Conservation (phyloP, 2,888 invertebrate species). For the Phengaris arion region DNA sequence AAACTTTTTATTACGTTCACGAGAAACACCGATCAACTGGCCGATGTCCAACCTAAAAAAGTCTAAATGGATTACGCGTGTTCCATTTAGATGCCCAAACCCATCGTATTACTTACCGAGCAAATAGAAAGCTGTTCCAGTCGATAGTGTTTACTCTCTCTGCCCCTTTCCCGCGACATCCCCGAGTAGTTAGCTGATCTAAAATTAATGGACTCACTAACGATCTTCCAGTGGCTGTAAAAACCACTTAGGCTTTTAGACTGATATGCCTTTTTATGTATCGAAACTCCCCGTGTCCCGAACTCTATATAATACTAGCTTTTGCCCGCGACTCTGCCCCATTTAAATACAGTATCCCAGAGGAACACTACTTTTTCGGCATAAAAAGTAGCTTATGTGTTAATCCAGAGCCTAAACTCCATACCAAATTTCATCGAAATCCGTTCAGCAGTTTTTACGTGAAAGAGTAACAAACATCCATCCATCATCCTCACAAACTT, state of each 20-base stretch:
- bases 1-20: conserved; percentile 2
- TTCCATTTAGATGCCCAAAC: conserved; percentile 33
- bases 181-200: conserved; percentile 36
- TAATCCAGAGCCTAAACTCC: too few relatives aligned
- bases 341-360: too few relatives aligned
- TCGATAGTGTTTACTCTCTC: conserved; percentile 37
- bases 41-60: conserved; percentile 22
- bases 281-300: background rate
- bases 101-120: conserved; percentile 38
- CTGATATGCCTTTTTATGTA: background rate
- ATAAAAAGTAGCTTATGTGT: too few relatives aligned
- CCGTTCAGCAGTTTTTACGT: too few relatives aligned
- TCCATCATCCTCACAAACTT: too few relatives aligned
- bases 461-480: too few relatives aligned
- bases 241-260: conserved; percentile 22
- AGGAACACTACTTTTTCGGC: too few relatives aligned
- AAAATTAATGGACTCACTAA: conserved; percentile 34
- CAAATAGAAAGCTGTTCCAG: conserved; percentile 39
- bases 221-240: conserved; percentile 14
- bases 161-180: conserved; percentile 37
- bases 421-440: too few relatives aligned
- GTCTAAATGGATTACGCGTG: conserved; percentile 28
- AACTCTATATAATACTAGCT: background rate
- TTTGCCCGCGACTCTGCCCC: too few relatives aligned
- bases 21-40: conserved; percentile 2